phyloP scores from a whole-genome alignment of 92 coral and sea anemone species.

The Porites divaricata region DNA sequence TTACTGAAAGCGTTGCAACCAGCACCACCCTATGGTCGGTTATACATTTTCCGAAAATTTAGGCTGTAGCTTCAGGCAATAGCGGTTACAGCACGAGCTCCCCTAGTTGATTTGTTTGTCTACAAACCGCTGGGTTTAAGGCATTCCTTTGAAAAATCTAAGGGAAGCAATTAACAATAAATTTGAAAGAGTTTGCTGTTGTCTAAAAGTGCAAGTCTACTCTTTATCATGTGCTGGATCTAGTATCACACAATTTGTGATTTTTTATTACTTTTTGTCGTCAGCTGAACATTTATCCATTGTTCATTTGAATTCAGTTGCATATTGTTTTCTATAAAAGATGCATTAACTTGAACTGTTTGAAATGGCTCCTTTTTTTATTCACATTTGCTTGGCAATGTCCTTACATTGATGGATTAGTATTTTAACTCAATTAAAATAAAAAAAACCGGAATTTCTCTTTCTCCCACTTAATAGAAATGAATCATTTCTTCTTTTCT shows the following conservation, averaged over 20 bases:
- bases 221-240: no score
- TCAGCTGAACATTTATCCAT: background rate
- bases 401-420: background rate
- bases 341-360: background rate
- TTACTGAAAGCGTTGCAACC: no score
- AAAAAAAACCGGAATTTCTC: slow-evolving; percentile 27
- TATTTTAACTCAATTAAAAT: slow-evolving; percentile 5
- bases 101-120: background rate
- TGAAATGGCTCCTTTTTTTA: background rate
- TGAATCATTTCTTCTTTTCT: slow-evolving; percentile 33
- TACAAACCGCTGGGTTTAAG: background rate
- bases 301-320: background rate
- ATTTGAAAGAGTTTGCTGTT: no score
- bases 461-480: slow-evolving; percentile 24
- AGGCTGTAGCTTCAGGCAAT: no score
- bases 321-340: background rate
- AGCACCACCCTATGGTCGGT: no score
- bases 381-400: background rate
- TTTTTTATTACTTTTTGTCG: background rate
- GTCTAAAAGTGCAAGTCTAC: background rate
- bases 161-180: background rate
- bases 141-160: background rate
- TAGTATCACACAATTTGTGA: background rate
- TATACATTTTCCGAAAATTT: no score
- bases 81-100: no score